phyloP scores from a whole-genome alignment of 2,888 invertebrate genomes.

The Deilephila porcellus region DNA sequence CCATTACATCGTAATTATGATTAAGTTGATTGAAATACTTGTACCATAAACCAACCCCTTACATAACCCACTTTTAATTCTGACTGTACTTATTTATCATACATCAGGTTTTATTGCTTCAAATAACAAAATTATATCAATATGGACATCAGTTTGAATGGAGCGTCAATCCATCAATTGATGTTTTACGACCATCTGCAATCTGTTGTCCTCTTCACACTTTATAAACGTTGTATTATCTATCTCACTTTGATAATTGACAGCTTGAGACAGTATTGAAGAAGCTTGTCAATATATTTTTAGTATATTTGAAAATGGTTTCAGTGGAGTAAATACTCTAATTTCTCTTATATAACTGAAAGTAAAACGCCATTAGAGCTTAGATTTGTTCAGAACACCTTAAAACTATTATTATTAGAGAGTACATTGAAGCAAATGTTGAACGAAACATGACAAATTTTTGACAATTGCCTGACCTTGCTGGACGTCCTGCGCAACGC shows the following conservation, averaged over 20 bases:
- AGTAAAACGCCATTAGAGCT: no score
- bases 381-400: no score
- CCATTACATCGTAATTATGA: not conserved
- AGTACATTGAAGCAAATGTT: constrained; percentile 28
- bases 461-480: constrained; percentile 74
- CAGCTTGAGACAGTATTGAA: not conserved
- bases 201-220: not conserved
- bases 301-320: not conserved
- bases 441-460: constrained; percentile 59
- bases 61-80: not conserved
- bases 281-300: not conserved
- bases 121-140: not conserved
- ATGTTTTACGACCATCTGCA: not conserved
- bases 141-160: not conserved
- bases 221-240: not conserved
- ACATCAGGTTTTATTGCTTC: not conserved
- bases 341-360: not conserved
- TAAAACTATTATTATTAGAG: not conserved
- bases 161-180: not conserved
- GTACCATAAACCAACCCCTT: not conserved
- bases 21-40: not conserved
- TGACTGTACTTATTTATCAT: not conserved
- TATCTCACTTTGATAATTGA: constrained; percentile 1
- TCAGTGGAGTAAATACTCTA: not conserved
- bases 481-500: constrained; percentile 47